phyloP scores from a whole-genome alignment of 2,113 vertebrate genomes.

The Triplophysa dalaica region DNA sequence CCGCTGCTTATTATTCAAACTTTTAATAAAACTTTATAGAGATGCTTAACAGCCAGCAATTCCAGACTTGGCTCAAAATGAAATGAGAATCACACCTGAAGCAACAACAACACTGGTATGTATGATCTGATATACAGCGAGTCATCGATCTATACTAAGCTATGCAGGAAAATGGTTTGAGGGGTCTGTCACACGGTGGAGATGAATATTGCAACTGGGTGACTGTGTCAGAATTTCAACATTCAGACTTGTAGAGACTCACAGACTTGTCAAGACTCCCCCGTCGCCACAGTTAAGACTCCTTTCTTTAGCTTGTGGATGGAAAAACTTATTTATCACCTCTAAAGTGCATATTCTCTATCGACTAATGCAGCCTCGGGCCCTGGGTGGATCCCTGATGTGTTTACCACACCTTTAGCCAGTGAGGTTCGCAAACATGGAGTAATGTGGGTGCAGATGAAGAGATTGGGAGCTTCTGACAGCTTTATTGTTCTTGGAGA shows the following conservation, averaged over 20 bases:
- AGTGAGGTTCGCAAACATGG: background rate
- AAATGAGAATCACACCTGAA: conserved; percentile 17
- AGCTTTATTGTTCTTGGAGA: conserved; percentile 29
- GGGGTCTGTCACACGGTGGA: conserved; percentile 48
- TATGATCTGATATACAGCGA: background rate
- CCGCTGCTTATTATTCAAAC: too few relatives aligned
- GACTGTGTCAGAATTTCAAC: conserved; percentile 44
- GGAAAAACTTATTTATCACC: background rate
- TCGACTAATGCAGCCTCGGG: conserved; percentile 28
- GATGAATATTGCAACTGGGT: conserved; percentile 50
- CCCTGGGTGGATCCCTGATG: conserved; percentile 18
- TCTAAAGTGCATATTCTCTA: background rate
- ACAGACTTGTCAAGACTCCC: conserved; percentile 61
- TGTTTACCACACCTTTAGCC: conserved; percentile 26
- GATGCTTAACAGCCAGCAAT: background rate
- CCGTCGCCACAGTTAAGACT: background rate
- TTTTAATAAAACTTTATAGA: background rate
- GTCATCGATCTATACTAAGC: conserved; percentile 18
- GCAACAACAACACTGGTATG: conserved; percentile 13
- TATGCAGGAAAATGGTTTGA: conserved; percentile 67
- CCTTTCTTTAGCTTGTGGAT: background rate
- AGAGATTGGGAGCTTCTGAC: conserved; percentile 20
- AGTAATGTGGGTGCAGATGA: conserved; percentile 18
- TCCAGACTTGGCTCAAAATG: conserved; percentile 30
- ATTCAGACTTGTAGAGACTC: background rate